Conservation (phyloP, 2,888 invertebrate genomes). For the Mythimna impura region DNA sequence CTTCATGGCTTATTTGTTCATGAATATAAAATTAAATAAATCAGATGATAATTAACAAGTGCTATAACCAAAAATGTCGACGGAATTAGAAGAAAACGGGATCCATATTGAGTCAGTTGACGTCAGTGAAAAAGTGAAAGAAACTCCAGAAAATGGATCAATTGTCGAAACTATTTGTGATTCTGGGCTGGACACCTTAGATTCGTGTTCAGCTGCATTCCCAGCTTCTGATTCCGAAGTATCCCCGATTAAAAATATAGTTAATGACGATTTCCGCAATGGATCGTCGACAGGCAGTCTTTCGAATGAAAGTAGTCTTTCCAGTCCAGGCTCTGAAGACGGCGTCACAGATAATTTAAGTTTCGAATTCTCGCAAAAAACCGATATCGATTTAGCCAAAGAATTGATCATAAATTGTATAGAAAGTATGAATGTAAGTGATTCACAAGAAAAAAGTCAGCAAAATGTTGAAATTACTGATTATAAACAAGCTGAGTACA, state of each 20-base stretch:
- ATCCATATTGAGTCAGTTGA: constrained; percentile 78
- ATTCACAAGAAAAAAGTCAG: constrained; percentile 26
- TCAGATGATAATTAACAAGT: constrained; percentile 64
- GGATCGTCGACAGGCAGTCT: constrained; percentile 39
- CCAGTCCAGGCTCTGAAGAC: constrained; percentile 69
- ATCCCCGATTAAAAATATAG: constrained; percentile 68
- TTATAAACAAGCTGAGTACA: constrained; percentile 40
- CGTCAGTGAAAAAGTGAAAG: constrained; percentile 76
- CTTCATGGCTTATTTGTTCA: constrained; percentile 72
- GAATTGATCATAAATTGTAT: constrained; percentile 49
- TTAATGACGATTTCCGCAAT: constrained; percentile 47
- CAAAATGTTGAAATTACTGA: constrained; percentile 40
- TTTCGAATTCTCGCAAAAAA: constrained; percentile 59
- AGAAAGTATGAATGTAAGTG: constrained; percentile 35
- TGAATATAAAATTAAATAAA: constrained; percentile 61
- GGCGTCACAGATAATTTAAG: constrained; percentile 58
- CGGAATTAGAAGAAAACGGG: constrained; percentile 67
- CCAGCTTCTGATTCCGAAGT: constrained; percentile 70
- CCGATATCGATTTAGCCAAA: constrained; percentile 64
- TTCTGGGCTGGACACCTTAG: constrained; percentile 77
- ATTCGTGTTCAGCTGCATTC: constrained; percentile 69
- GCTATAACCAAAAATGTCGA: constrained; percentile 75
- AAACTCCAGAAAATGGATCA: constrained; percentile 78
- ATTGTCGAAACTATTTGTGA: constrained; percentile 72
- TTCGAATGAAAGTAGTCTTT: constrained; percentile 65